These are phyloP conservation scores for Narcine bancroftii DNA, from an alignment of 2,113 vertebrate genomes.

Conservation along the genomic window DNA sequence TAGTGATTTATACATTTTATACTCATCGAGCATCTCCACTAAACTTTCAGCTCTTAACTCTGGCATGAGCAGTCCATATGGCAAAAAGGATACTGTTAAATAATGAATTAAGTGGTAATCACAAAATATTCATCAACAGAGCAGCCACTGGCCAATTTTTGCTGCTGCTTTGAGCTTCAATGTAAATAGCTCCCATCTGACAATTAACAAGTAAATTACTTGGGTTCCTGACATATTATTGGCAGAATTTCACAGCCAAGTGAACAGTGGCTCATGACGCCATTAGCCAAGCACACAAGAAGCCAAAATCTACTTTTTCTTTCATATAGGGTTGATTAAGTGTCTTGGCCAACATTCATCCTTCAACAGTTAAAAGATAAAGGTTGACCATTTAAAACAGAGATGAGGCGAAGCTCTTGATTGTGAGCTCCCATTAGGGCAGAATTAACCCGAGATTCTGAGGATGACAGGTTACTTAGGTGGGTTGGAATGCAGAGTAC, in stretches of 20 bases:
- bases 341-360: too few relatives aligned
- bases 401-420: too few relatives aligned
- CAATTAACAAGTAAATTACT: constrained; percentile 34
- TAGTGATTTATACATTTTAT: background rate
- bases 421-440: too few relatives aligned
- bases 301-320: background rate
- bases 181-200: constrained; percentile 30
- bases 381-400: background rate
- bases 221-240: constrained; percentile 12
- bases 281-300: background rate
- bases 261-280: background rate
- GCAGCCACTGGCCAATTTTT: constrained; percentile 22
- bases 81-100: background rate
- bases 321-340: too few relatives aligned
- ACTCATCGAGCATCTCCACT: background rate
- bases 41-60: background rate
- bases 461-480: too few relatives aligned
- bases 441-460: too few relatives aligned
- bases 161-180: constrained; percentile 12
- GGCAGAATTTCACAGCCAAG: background rate
- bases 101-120: constrained; percentile 30
- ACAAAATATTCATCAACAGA: constrained; percentile 26
- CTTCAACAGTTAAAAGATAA: background rate
- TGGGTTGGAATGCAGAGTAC: too few relatives aligned
- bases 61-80: background rate